These are phyloP conservation scores for Prunella himalayana DNA, from an alignment of 2,113 vertebrate species.

Conservation along the genomic window DNA sequence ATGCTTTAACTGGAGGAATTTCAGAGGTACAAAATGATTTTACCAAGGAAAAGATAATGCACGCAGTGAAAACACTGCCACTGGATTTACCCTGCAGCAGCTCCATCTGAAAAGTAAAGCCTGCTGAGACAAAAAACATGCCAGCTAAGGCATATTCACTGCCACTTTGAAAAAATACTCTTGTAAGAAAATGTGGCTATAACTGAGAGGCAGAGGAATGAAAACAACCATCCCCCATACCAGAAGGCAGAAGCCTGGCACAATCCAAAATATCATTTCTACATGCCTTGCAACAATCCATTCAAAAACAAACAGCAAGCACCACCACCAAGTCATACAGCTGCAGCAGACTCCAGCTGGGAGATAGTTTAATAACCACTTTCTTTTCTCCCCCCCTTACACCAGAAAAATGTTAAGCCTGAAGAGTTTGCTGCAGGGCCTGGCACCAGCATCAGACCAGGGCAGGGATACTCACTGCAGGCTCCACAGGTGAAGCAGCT, in stretches of 20 bases:
- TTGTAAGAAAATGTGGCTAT: neutral
- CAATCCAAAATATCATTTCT: neutral
- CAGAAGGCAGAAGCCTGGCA: neutral
- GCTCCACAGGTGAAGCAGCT: conserved; percentile 94
- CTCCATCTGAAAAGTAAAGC: neutral
- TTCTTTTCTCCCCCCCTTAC: neutral
- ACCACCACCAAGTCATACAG: neutral
- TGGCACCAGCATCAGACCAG: rapidly evolving
- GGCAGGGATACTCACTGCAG: conserved; percentile 84
- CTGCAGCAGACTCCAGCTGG: neutral
- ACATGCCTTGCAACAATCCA: neutral
- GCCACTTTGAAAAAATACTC: neutral
- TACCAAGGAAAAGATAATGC: neutral
- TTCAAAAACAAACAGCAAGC: neutral
- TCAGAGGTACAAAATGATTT: neutral
- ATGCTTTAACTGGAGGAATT: neutral
- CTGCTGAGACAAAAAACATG: neutral
- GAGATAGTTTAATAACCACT: neutral
- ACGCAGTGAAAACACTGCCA: rapidly evolving
- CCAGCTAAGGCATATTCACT: neutral
- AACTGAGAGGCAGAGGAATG: neutral
- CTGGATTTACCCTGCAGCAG: neutral
- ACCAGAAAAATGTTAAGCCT: neutral
- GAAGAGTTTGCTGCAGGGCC: neutral
- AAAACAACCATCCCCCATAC: neutral